Evolutionary conservation across 2,888 invertebrate species (phyloP).

Genomic region (Heliconius ismenius): DNA sequence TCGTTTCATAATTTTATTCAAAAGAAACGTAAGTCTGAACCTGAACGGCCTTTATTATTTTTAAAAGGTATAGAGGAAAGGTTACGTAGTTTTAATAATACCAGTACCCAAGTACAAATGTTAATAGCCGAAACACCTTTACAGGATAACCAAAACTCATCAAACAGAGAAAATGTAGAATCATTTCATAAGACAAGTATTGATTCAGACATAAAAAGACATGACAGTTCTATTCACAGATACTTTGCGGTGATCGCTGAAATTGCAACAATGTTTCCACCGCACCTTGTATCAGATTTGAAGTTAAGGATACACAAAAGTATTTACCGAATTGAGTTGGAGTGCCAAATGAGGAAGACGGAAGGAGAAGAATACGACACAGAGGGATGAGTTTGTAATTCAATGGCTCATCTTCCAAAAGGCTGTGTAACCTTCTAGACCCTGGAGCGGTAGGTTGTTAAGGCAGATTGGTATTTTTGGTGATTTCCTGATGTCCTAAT

Average conservation of each 20-base stretch:
- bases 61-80: neutral
- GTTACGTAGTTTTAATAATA: neutral
- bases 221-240: constrained; percentile 1
- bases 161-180: neutral
- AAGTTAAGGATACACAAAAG: constrained; percentile 2
- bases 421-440: neutral
- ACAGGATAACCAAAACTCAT: neutral
- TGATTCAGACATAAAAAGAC: neutral
- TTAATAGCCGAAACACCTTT: neutral
- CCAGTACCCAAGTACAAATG: neutral
- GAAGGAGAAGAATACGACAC: neutral
- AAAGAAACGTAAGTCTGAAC: neutral
- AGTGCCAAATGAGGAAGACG: neutral
- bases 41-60: neutral
- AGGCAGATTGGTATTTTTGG: too few species aligned
- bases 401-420: neutral
- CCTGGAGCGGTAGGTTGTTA: neutral
- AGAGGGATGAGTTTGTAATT: neutral
- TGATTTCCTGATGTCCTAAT: too few species aligned
- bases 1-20: neutral
- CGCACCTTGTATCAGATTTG: constrained; percentile 1
- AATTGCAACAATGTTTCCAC: constrained; percentile 5
- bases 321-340: constrained; percentile 2
- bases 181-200: neutral
- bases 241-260: constrained; percentile 5